Conservation (phyloP, 1,140 invertebrate species). For the Macrosteles quadrilineatus region DNA sequence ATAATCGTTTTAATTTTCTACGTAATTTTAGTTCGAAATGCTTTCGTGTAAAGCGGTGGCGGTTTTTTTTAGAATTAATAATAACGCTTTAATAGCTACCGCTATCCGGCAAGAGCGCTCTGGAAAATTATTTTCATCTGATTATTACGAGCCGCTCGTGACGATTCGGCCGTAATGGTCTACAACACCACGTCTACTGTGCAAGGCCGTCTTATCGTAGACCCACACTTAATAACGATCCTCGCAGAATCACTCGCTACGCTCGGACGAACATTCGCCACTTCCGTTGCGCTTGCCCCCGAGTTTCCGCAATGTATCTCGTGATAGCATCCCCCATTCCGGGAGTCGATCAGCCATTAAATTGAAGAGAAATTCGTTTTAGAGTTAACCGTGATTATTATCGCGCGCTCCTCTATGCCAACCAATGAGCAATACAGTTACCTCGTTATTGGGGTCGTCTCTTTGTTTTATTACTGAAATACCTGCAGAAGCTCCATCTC, state of each 20-base stretch:
- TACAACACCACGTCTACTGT: background rate
- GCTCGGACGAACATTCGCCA: constrained; percentile 8
- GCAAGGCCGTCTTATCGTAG: background rate
- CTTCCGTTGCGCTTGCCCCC: background rate
- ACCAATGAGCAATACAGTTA: too few species aligned
- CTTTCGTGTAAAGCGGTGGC: constrained; percentile 22
- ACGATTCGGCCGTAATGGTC: background rate
- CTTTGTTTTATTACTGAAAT: too few species aligned
- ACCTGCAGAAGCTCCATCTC: too few species aligned
- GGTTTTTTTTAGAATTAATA: constrained; percentile 30
- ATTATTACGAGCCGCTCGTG: constrained; percentile 11
- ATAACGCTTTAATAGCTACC: constrained; percentile 3
- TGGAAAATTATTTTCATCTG: constrained; percentile 21
- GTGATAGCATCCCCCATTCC: constrained; percentile 4
- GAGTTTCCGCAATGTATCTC: constrained; percentile 15
- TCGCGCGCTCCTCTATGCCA: too few species aligned
- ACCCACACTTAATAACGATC: background rate
- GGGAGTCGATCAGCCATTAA: constrained; percentile 4
- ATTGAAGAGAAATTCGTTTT: background rate
- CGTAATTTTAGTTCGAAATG: constrained; percentile 27
- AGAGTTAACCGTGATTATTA: too few species aligned
- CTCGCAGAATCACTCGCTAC: background rate
- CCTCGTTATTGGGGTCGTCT: too few species aligned
- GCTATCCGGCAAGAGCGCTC: constrained; percentile 12
- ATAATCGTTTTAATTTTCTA: constrained; percentile 31